phyloP scores from a whole-genome alignment of 1,140 invertebrate genomes.

The Tenebrio molitor region DNA sequence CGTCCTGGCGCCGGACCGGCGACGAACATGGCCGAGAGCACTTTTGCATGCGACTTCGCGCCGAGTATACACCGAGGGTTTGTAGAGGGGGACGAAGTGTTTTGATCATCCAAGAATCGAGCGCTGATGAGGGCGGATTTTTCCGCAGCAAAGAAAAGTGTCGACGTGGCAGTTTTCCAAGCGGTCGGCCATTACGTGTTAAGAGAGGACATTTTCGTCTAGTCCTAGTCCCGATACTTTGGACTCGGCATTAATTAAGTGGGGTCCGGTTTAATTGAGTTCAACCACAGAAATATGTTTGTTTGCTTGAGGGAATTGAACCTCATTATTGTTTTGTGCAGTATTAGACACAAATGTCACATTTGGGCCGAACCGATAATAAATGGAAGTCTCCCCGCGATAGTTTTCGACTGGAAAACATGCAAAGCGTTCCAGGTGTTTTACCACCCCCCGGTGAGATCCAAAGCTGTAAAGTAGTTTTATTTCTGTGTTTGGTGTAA shows the following conservation, averaged over 20 bases:
- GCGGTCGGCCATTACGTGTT: no score
- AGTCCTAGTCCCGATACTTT: constrained; percentile 4
- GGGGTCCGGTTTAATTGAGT: constrained; percentile 34
- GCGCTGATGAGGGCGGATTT: no score
- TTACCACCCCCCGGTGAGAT: background rate
- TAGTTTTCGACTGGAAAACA: constrained; percentile 23
- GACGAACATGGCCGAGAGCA: no score
- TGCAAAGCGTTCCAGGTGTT: background rate
- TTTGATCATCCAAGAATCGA: no score
- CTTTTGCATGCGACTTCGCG: no score
- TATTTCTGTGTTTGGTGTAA: no score
- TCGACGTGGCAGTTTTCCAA: no score
- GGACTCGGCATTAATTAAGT: constrained; percentile 23
- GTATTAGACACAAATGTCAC: constrained; percentile 32
- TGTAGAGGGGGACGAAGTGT: no score
- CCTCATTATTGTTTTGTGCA: constrained; percentile 35
- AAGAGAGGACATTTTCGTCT: background rate
- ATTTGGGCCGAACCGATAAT: constrained; percentile 25
- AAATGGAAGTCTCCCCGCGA: constrained; percentile 19
- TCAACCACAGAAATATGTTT: constrained; percentile 37
- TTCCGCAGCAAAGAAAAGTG: no score
- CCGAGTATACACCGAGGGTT: no score
- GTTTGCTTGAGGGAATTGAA: constrained; percentile 29
- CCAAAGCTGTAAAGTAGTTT: background rate
- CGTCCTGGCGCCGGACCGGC: background rate